phyloP scores from a whole-genome alignment of 1,140 invertebrate species.

The Chionoecetes opilio region DNA sequence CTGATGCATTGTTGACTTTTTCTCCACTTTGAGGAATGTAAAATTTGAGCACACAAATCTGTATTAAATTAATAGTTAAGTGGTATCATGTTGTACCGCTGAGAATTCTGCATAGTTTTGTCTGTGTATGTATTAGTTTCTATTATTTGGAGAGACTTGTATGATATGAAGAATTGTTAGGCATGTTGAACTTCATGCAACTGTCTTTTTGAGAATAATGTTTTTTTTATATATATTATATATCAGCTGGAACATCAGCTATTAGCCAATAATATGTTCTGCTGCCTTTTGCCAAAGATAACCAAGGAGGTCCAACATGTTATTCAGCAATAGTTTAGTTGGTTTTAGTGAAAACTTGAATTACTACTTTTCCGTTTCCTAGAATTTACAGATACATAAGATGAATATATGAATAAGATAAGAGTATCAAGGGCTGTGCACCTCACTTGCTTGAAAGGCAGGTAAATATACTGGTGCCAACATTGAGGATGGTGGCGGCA shows the following conservation, averaged over 20 bases:
- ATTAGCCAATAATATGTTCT: not conserved
- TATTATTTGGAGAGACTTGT: not conserved
- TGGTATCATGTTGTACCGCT: not conserved
- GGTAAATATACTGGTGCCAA: not conserved
- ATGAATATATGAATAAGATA: not conserved
- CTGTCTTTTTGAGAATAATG: not conserved
- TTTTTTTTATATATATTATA: not conserved
- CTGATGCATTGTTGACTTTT: not conserved
- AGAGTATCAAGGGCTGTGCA: not conserved
- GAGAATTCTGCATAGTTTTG: not conserved
- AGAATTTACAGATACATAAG: too few relatives aligned
- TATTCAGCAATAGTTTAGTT: not conserved
- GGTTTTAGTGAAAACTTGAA: not conserved
- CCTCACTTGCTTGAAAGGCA: not conserved
- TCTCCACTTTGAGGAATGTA: not conserved
- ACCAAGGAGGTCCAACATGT: not conserved
- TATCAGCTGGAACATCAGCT: too few relatives aligned
- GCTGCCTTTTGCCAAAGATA: not conserved
- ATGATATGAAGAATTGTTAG: slow-evolving; percentile 10
- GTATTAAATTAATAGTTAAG: not conserved
- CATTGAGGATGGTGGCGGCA: too few relatives aligned
- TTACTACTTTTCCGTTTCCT: too few relatives aligned
- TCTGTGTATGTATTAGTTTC: not conserved
- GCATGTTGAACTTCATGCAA: not conserved
- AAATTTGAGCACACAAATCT: too few relatives aligned